Evolutionary conservation across 2,113 vertebrate species (phyloP).

Genomic region (Campylorhamphus procurvoides): DNA sequence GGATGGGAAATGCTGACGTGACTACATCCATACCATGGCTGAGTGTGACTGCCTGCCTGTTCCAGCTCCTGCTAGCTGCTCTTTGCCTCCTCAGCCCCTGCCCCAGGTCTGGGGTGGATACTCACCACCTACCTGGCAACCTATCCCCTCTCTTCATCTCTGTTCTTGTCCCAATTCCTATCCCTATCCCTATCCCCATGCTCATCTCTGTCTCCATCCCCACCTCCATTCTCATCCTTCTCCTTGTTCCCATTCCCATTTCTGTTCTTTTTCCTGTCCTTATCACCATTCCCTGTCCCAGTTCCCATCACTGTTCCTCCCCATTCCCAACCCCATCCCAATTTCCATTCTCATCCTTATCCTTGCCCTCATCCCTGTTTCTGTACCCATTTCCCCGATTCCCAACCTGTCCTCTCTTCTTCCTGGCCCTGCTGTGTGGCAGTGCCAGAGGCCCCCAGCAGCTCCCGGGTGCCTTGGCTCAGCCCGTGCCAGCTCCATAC

Average conservation of each 20-base stretch:
- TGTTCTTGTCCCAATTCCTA: background rate
- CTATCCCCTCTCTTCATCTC: background rate
- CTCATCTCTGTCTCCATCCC: background rate
- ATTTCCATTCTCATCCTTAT: background rate
- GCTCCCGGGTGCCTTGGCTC: background rate
- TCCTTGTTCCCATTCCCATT: background rate
- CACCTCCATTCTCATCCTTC: background rate
- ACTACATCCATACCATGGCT: background rate
- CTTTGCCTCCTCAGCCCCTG: background rate
- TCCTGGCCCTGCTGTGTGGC: fast-evolving
- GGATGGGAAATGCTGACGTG: background rate
- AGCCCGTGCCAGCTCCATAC: background rate
- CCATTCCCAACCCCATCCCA: background rate
- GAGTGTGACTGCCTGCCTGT: background rate
- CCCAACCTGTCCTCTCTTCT: background rate
- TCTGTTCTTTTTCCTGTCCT: background rate
- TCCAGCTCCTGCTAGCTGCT: background rate
- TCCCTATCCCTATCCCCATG: background rate
- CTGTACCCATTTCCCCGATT: background rate
- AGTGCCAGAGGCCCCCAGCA: background rate
- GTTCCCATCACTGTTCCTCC: background rate
- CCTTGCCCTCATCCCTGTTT: background rate
- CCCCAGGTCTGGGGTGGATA: background rate
- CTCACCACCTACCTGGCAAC: fast-evolving
- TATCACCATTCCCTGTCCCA: background rate